Conservation (phyloP, 2,888 invertebrate species). For the Andrena trimmerana region DNA sequence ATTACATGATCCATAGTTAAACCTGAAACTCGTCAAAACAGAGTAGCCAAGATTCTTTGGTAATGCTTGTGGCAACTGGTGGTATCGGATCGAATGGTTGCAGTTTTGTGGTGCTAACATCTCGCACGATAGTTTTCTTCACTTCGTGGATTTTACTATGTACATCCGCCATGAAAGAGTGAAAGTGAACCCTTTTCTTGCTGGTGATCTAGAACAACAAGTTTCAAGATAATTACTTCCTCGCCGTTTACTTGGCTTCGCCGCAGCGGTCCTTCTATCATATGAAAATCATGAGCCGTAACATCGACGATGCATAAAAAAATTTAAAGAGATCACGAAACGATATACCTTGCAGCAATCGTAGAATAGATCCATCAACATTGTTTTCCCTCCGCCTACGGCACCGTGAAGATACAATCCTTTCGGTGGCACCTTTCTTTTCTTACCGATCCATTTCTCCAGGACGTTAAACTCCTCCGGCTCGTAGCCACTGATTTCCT, state of each 20-base stretch:
- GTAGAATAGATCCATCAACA: constrained; percentile 99
- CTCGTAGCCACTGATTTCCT: constrained; percentile 88
- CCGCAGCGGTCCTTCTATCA: constrained; percentile 31
- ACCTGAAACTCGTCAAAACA: constrained; percentile 99
- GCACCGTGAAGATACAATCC: constrained; percentile 96
- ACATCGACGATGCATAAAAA: constrained; percentile 1
- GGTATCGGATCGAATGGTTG: constrained; percentile 97
- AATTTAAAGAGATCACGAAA: not conserved
- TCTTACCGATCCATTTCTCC: constrained; percentile 82
- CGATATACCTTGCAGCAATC: constrained; percentile 88
- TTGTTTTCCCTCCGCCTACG: constrained; percentile 98
- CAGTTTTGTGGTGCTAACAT: constrained; percentile 87
- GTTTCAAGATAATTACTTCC: constrained; percentile 38
- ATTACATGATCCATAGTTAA: constrained; percentile 23
- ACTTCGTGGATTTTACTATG: constrained; percentile 95
- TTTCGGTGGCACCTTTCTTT: constrained; percentile 87
- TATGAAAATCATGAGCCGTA: constrained; percentile 28
- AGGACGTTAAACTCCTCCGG: constrained; percentile 86
- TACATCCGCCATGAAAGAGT: constrained; percentile 98
- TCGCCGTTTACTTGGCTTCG: not conserved
- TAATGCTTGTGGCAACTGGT: constrained; percentile 95
- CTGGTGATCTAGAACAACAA: constrained; percentile 87
- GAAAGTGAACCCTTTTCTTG: constrained; percentile 96
- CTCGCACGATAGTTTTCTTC: constrained; percentile 88
- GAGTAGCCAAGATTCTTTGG: constrained; percentile 94